A percentile compares a stretch with the other conserved stretches of the same genome.
These are phyloP conservation scores for Sthenelais limicola DNA, from an alignment of 2,888 invertebrate species.

Conservation along the genomic window DNA sequence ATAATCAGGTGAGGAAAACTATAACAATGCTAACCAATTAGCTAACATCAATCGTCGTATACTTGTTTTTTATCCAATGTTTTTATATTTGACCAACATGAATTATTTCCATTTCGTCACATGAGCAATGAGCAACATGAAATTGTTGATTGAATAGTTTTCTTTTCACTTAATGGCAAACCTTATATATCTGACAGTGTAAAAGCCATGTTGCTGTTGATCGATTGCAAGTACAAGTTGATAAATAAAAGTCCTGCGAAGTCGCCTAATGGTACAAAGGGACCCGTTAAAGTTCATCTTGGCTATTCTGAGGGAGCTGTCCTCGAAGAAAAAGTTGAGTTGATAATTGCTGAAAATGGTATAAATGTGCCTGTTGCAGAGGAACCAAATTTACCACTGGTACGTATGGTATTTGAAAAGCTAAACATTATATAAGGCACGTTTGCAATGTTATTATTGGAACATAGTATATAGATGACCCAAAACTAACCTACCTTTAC, in stretches of 20 bases:
- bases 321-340: constrained; percentile 29
- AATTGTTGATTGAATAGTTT: background rate
- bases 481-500: no score
- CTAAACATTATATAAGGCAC: no score
- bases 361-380: background rate
- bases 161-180: background rate
- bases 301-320: background rate
- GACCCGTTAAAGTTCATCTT: constrained; percentile 3
- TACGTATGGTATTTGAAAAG: constrained; percentile 8
- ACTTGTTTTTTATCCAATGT: constrained; percentile 7
- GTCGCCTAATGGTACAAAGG: background rate
- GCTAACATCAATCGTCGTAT: background rate
- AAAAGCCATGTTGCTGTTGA: constrained; percentile 72
- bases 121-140: background rate
- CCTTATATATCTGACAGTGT: no score
- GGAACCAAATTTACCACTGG: constrained; percentile 44
- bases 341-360: constrained; percentile 19
- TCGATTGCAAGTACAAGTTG: constrained; percentile 72
- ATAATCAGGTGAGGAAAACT: constrained; percentile 57
- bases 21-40: background rate
- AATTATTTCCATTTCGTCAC: no score
- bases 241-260: constrained; percentile 56
- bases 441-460: no score
- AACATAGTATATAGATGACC: no score
- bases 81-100: no score